phyloP scores from a whole-genome alignment of 1,140 invertebrate genomes.

The Drosophila littoralis region DNA sequence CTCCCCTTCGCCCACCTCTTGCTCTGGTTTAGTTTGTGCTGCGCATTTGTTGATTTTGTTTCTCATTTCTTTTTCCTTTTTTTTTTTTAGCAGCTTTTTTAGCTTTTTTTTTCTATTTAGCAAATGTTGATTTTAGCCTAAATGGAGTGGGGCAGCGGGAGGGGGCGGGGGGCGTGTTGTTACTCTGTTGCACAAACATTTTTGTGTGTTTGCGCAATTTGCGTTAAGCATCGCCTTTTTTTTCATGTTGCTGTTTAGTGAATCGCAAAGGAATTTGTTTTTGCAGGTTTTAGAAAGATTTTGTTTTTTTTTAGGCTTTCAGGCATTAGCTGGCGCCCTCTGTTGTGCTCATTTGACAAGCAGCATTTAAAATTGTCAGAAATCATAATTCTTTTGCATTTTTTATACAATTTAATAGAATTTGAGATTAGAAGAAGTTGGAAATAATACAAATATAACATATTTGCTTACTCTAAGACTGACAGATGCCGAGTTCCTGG shows the following conservation, averaged over 20 bases:
- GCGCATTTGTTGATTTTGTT: constrained; percentile 50
- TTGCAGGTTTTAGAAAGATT: constrained; percentile 5
- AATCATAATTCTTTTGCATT: too few relatives aligned
- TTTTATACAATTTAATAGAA: too few relatives aligned
- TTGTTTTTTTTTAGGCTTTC: background rate
- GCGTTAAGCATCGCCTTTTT: constrained; percentile 3
- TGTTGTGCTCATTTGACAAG: constrained; percentile 3
- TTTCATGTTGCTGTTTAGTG: constrained; percentile 25
- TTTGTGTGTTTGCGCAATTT: constrained; percentile 23
- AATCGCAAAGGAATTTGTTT: constrained; percentile 21
- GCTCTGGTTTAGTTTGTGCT: constrained; percentile 45
- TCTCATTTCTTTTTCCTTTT: constrained; percentile 22
- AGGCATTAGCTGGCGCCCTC: constrained; percentile 3
- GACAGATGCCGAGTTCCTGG: too few relatives aligned
- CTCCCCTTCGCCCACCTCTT: background rate
- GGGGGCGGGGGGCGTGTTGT: background rate
- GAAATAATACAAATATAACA: too few relatives aligned
- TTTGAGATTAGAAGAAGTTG: too few relatives aligned
- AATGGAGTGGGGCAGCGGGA: background rate
- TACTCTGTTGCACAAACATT: constrained; percentile 33
- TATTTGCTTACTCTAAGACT: too few relatives aligned
- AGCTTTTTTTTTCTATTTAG: constrained; percentile 14
- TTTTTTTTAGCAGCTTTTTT: background rate
- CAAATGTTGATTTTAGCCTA: constrained; percentile 50
- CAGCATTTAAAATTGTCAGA: too few relatives aligned